Percentiles rank a stretch among this genome's conserved stretches.
These are phyloP conservation scores for Xenops minutus DNA, from an alignment of 2,797 vertebrate genomes.

Conservation along the genomic window DNA sequence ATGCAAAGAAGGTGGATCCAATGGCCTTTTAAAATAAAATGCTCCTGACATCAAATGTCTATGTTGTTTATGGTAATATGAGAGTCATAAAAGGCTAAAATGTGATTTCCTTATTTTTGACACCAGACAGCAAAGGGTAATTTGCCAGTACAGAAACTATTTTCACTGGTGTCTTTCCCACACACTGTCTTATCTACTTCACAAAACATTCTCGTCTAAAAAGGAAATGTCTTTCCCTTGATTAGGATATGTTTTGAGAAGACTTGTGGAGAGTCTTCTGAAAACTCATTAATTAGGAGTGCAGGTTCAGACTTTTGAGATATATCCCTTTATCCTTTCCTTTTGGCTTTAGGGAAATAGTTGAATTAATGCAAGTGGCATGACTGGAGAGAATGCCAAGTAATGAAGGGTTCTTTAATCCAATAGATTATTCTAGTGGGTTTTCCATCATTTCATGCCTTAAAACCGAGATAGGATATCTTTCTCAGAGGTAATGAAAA, in stretches of 20 bases:
- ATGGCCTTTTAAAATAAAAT: not conserved
- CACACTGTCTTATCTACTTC: conserved; percentile 69
- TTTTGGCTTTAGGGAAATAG: not conserved
- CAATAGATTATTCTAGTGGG: not conserved
- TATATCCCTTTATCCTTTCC: not conserved
- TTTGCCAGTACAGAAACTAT: not conserved
- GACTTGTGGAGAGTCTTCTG: conserved; percentile 76
- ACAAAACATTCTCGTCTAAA: conserved; percentile 85
- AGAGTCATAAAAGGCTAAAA: not conserved
- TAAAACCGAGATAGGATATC: not conserved
- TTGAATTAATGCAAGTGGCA: not conserved
- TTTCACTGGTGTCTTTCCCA: not conserved
- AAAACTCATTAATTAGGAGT: conserved; percentile 84
- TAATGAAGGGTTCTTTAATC: not conserved
- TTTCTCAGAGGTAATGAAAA: not conserved
- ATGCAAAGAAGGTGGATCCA: not conserved
- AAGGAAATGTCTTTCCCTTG: conserved; percentile 80
- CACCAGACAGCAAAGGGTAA: not conserved
- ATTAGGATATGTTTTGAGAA: conserved; percentile 72
- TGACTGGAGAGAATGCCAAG: not conserved
- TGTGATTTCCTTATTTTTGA: not conserved
- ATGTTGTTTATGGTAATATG: not conserved
- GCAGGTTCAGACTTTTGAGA: conserved; percentile 82
- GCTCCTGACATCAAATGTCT: not conserved
- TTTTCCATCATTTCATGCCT: not conserved